Evolutionary conservation across 1,140 invertebrate species (phyloP), one percentile per base, ranked within the genome.

Genomic region (Meloidogyne hapla): DNA sequence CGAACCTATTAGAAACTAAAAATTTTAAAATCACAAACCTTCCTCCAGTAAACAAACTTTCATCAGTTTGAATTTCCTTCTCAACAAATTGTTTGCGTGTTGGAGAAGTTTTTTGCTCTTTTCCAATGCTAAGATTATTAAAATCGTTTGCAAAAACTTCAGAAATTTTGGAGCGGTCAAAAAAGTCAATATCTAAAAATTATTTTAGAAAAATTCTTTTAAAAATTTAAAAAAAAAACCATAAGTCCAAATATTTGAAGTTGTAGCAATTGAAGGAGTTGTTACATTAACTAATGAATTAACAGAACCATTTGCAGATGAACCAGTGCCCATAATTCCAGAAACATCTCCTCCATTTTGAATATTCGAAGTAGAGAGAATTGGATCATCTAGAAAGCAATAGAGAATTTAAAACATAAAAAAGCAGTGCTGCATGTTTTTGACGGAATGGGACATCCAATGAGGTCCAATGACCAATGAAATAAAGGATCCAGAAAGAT

Each of bases 181-280:
- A 45, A 48, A 70, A 70, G 15, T 33, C 69, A 15, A 48, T 18
- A 70, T 45, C 69, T 38, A 62, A 48, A 70, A 13, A 15, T 26
- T 10, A 0, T 40, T 26, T 28, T 21, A 70, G 5, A 12, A 13
- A 26, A 42, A 21, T 26, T 13, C 6, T 10, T 25, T n/a, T 28
- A 61, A 69, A 28, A 33, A 12, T 18, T 12, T 8, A 25, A 12
- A 61, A 23, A 25, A n/a, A n/a, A 38, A 38, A 21, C 71, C 71
- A 40, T 73, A 73, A n/a, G 56, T 73, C 71, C 71, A 73, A 63
- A 73, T 73, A 64, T 64, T 73, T 18, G 65, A 33, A 67, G 28
- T 42, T 18, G 65, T 67, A 6, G 65, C 21, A 18, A 25, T 9
- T 21, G 65, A 33, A 67, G 71, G 40, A 25, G 40, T 48, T 6